Evolutionary conservation across 2,888 invertebrate species (phyloP), one percentile per base, ranked within the genome.

Genomic region (Calliphora vomitoria): DNA sequence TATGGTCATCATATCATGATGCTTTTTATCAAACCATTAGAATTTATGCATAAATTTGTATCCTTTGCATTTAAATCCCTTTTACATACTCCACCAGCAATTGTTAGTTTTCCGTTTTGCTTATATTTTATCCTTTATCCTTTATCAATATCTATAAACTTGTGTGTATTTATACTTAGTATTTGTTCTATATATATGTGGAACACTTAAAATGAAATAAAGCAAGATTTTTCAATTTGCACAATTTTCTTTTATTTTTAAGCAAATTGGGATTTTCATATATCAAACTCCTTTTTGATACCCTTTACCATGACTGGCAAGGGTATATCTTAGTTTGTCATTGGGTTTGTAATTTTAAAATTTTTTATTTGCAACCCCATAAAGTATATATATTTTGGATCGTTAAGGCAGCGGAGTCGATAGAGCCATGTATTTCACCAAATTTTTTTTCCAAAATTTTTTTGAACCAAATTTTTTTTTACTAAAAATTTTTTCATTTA

Each of bases 221-320:
- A 68, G 60, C 53, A 72, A 81, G 47, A 87, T 47, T 84, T 85
- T 85, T 87, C 84, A 87, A 87, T 87, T 87, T 87, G 62, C 58
- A 47, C 25, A 72, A 79, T 47, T 82, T 71, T 75, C 10, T 25
- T 64, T 31, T 82, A 47, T 15, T 47, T 47, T 79, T 38, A 60
- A 82, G 78, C 76, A 87, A 87, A 87, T 84, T 84, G 84, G 38
- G 62, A 82, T 78, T 69, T 84, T 47, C 78, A 79, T 84, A 62
- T 74, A 84, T 68, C 58, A 81, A 79, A 74, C 8, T 82, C 62
- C 25, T 35, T 64, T 35, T 62, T 60, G 13, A 25, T 25, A 25
- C 25, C 25, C 25, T 25, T 25, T 2, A 25, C 25, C 25, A 25
- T 25, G 25, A 25, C 1, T 25, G 2, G 25, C 25, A 25, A 25